A percentile compares a stretch with the other conserved stretches of the same genome.
phyloP scores from a whole-genome alignment of 1,140 invertebrate species.

The Camponotus floridanus region DNA sequence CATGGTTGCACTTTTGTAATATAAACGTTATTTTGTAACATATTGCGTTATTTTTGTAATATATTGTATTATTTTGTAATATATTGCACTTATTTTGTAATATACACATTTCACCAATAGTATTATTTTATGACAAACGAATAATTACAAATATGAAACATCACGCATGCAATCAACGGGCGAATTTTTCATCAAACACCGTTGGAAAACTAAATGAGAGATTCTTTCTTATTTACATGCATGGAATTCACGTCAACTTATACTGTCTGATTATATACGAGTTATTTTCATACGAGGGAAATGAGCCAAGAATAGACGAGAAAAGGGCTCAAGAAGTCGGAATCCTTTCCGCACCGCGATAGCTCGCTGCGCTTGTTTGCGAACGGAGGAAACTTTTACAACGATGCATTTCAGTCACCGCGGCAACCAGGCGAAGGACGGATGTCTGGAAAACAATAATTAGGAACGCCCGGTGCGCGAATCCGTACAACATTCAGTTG shows the following conservation, averaged over 20 bases:
- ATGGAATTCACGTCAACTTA: not conserved
- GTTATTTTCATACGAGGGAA: not conserved
- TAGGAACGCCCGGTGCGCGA: slow-evolving; percentile 81
- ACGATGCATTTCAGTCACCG: slow-evolving; percentile 75
- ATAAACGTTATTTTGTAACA: no score
- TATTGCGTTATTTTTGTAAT: no score
- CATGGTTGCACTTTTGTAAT: no score
- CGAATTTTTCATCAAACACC: not conserved
- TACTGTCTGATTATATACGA: not conserved
- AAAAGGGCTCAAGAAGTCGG: not conserved
- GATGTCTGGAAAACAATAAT: slow-evolving; percentile 83
- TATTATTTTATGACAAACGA: not conserved
- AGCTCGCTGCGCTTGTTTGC: slow-evolving; percentile 34
- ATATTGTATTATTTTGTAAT: no score
- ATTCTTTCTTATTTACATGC: not conserved
- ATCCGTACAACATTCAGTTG: slow-evolving; percentile 83
- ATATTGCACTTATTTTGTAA: no score
- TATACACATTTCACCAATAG: no score
- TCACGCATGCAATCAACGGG: not conserved
- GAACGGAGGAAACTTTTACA: slow-evolving; percentile 72
- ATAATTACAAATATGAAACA: not conserved
- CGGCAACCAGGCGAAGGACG: slow-evolving; percentile 74
- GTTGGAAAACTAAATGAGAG: not conserved
- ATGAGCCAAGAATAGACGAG: slow-evolving; percentile 18
- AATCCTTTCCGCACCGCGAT: slow-evolving; percentile 26